Base-by-base conservation (phyloP, 1,140 invertebrate genomes). In the Zaprionus capensis region DNA sequence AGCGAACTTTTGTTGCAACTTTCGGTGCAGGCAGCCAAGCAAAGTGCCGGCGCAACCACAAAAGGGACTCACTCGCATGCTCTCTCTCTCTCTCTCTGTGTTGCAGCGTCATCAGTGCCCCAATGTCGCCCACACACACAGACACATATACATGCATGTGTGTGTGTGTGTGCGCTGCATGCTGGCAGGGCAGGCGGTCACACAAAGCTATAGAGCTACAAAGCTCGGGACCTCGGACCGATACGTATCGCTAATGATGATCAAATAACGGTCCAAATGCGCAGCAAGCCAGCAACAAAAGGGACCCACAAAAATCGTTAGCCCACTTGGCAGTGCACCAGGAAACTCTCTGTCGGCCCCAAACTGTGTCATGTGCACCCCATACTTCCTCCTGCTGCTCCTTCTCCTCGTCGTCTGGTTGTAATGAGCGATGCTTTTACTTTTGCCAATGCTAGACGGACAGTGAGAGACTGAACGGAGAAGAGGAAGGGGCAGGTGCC, bases 211-310 rank as follows among this genome's bases (percentile, higher is more conserved):
- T 57, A 66, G 62, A 73, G 38, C 38, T 38, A 49, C 58, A 74
- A 56, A 58, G 72, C 71, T 61, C 73, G 63, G 57, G 56, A 71
- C 71, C 67, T 72, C 65, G 73, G 70, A 75, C 78, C 81, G 69
- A 90, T 85, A 84, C 81, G 78, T 90, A 88, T 88, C 85, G 85
- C 85, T 88, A 88, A 88, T 88, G 85, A 90, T 88, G 85, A 88
- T 88, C 85, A 88, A 88, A 90, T 88, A 88, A 88, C 86, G 85
- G 75, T 70, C 74, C 77, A 82, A 86, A 85, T 85, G 82, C 75
- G 64, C 64, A 71, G 34, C 46, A 26, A 28, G 65, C 41, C 17
- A 74, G 46, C 71, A 74, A 73, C 72, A 78, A 56, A 61, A 71
- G 70, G 55, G 68, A 56, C 61, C 44, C 59, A 66, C 73, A 71